Evolutionary conservation across 2,113 vertebrate species (phyloP).

Genomic region (Prionailurus viverrinus): DNA sequence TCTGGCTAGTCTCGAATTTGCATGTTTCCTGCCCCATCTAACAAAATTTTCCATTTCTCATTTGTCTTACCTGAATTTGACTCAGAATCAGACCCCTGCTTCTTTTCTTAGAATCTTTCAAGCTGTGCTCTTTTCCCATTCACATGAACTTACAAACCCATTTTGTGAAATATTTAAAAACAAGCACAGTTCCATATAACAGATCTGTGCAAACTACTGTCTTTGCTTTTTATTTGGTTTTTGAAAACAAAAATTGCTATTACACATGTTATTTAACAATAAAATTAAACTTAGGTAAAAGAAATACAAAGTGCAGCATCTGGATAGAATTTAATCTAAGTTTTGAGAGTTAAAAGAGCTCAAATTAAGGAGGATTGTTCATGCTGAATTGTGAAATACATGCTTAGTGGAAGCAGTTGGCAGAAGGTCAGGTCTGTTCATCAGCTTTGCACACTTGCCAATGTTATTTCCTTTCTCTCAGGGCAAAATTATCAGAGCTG

Average conservation of each 20-base stretch:
- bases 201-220: background rate
- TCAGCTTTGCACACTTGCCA: background rate
- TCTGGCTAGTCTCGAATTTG: background rate
- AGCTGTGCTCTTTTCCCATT: background rate
- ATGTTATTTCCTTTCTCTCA: background rate
- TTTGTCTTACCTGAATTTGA: background rate
- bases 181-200: background rate
- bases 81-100: background rate
- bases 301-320: background rate
- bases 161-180: background rate
- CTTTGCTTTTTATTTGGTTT: background rate
- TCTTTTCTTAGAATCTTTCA: background rate
- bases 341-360: background rate
- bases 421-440: background rate
- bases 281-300: background rate
- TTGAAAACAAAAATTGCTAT: background rate
- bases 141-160: background rate
- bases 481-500: background rate
- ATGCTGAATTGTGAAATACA: background rate
- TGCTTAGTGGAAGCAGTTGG: background rate
- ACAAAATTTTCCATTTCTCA: background rate
- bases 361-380: background rate
- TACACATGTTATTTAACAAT: background rate
- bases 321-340: background rate
- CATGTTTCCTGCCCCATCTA: background rate